These are phyloP conservation scores for Phalanger gymnotis DNA, from an alignment of 2,797 vertebrate species.

Conservation along the genomic window DNA sequence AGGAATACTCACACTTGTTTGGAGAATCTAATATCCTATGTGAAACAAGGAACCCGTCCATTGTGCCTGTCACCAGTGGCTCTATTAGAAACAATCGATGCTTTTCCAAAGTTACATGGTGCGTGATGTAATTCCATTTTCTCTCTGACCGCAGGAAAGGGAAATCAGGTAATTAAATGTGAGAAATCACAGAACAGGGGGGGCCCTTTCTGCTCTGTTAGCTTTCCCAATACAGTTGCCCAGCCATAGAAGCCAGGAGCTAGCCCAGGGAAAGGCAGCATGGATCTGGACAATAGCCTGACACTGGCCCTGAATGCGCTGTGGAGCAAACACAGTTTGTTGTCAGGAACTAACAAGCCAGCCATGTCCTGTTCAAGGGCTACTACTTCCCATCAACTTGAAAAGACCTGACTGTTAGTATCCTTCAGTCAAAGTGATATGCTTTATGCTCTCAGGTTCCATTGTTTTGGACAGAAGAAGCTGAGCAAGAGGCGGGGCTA, in stretches of 20 bases:
- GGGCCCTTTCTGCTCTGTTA: slow-evolving; percentile 91
- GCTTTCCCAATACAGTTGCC: slow-evolving; percentile 91
- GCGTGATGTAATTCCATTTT: slow-evolving; percentile 91
- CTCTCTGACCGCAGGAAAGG: slow-evolving; percentile 89
- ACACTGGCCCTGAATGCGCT: slow-evolving; percentile 90
- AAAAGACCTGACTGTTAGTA: slow-evolving; percentile 80
- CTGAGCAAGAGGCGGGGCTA: slow-evolving; percentile 69
- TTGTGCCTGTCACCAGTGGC: slow-evolving; percentile 88
- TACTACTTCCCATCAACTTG: slow-evolving; percentile 89
- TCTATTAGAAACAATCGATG: slow-evolving; percentile 90
- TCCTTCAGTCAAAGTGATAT: slow-evolving; percentile 88
- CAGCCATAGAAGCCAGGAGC: slow-evolving; percentile 84
- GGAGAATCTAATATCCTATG: slow-evolving; percentile 88
- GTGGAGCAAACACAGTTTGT: slow-evolving; percentile 92
- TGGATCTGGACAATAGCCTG: slow-evolving; percentile 89
- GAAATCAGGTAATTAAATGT: slow-evolving; percentile 98
- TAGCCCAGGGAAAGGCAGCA: slow-evolving; percentile 82
- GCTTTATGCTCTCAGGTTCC: slow-evolving; percentile 88
- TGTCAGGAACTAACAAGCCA: slow-evolving; percentile 94
- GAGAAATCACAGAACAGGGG: slow-evolving; percentile 89
- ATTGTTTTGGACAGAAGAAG: slow-evolving; percentile 87
- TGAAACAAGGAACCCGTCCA: slow-evolving; percentile 89
- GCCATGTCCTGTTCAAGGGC: slow-evolving; percentile 93
- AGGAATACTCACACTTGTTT: slow-evolving; percentile 87
- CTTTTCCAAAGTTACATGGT: slow-evolving; percentile 89